These are phyloP conservation scores for Neomonachus schauinslandi DNA, from an alignment of 2,113 vertebrate species.

Conservation along the genomic window DNA sequence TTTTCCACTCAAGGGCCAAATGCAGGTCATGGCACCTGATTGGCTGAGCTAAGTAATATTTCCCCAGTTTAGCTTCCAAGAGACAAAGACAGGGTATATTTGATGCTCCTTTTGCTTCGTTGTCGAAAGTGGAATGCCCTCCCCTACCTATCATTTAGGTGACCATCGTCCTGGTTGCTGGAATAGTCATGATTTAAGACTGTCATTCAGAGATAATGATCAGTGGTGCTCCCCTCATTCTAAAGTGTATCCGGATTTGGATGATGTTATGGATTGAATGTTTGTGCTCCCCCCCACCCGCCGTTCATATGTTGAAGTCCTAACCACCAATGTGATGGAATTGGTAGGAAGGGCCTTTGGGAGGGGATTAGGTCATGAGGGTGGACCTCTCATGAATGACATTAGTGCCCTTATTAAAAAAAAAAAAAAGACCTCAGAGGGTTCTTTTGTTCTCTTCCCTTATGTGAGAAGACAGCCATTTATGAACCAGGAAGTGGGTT, in stretches of 20 bases:
- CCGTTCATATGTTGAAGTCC: background rate
- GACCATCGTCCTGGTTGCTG: background rate
- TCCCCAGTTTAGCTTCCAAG: background rate
- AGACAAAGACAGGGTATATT: background rate
- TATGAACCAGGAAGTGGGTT: background rate
- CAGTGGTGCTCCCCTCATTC: background rate
- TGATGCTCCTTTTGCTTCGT: background rate
- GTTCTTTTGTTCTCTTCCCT: background rate
- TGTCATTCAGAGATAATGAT: background rate
- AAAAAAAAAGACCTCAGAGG: background rate
- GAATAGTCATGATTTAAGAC: background rate
- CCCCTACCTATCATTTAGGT: background rate
- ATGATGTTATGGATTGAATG: background rate
- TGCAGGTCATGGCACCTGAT: background rate
- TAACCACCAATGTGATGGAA: background rate
- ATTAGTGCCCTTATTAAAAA: background rate
- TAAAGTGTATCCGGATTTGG: background rate
- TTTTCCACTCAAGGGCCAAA: background rate
- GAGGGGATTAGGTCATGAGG: background rate
- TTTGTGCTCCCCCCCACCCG: background rate
- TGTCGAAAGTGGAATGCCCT: background rate
- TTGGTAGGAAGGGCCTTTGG: background rate
- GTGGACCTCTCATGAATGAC: background rate
- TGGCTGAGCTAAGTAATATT: background rate
- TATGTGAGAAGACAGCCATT: background rate